These are phyloP conservation scores for Punctoribates punctum DNA, from an alignment of 2,888 invertebrate genomes.

Conservation along the genomic window DNA sequence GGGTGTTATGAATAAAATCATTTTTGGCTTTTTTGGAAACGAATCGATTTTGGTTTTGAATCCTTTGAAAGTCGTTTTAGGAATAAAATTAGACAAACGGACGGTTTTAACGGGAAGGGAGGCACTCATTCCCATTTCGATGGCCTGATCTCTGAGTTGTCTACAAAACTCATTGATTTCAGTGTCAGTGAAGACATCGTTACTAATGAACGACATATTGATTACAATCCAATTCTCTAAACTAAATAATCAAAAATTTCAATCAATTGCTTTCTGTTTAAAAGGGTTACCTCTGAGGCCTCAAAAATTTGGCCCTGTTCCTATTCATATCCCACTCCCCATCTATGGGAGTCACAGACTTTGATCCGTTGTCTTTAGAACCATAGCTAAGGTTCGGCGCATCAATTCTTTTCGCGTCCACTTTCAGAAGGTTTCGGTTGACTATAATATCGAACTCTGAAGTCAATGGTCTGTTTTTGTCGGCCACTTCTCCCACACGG, in stretches of 20 bases:
- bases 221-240: constrained; percentile 14
- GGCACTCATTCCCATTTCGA: not conserved
- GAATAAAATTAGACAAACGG: not conserved
- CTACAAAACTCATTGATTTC: not conserved
- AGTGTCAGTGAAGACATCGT: too few relatives aligned
- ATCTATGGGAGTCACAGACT: not conserved
- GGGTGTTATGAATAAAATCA: constrained; percentile 32
- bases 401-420: constrained; percentile 41
- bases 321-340: constrained; percentile 18
- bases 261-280: too few relatives aligned
- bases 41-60: not conserved
- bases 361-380: too few relatives aligned
- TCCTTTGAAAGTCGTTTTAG: not conserved
- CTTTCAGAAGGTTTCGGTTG: constrained; percentile 25
- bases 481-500: constrained; percentile 13
- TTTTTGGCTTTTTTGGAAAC: not conserved
- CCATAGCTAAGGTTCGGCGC: too few relatives aligned
- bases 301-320: not conserved
- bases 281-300: not conserved
- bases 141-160: not conserved
- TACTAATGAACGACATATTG: not conserved
- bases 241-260: too few relatives aligned
- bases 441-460: constrained; percentile 43
- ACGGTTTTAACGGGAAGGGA: not conserved
- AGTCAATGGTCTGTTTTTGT: constrained; percentile 40